Base-by-base conservation (phyloP, 37 sponge, comb jelly and placozoan species). In the Spongilla lacustris region DNA sequence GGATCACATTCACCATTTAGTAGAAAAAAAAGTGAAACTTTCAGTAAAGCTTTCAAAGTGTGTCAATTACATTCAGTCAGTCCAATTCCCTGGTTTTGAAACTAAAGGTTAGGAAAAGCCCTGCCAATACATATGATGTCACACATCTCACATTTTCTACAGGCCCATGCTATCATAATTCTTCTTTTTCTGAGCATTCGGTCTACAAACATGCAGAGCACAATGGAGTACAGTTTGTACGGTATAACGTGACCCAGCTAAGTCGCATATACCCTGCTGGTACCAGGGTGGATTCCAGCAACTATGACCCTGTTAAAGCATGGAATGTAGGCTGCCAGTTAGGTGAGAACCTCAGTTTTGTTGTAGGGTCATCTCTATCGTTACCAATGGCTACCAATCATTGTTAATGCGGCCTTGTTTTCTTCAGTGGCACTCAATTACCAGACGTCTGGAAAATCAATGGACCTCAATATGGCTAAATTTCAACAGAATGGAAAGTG, bases 381-480 rank as follows among this genome's bases (percentile, higher is more conserved):
- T 41, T 41, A 41, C 6, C 6, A 6, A 41, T 41, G 41, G 41
- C 6, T 41, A 41, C 6, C 6, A 41, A 41, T 41, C 6, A 6
- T 41, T 41, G 6, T 3, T 6, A 41, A 3, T 41, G 41, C 41
- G n/a, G n/a, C n/a, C n/a, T n/a, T n/a, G n/a, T 41, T 6, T 41
- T 37, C 49, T 88, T 4, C 73, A 96, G 96, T 96, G 76, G 98
- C 98, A 23, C 90, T 97, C 13, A 97, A 97, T 85, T 97, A 92
- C 76, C 98, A 97, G 81, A 97, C 98, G 2, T 25, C 21, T 76
- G 87, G 93, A 66, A 74, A 87, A 76, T 17, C 79, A 27, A 97
- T 97, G 98, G 92, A 95, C 69, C 66, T 87, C 27, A 94, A 95
- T 68, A 83, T 83, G 24, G 96, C 94, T 23, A 89, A 87, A 69